phyloP scores from a whole-genome alignment of 30 jellyfish, hydroid and myxozoan species.

The Haliclystus octoradiatus region DNA sequence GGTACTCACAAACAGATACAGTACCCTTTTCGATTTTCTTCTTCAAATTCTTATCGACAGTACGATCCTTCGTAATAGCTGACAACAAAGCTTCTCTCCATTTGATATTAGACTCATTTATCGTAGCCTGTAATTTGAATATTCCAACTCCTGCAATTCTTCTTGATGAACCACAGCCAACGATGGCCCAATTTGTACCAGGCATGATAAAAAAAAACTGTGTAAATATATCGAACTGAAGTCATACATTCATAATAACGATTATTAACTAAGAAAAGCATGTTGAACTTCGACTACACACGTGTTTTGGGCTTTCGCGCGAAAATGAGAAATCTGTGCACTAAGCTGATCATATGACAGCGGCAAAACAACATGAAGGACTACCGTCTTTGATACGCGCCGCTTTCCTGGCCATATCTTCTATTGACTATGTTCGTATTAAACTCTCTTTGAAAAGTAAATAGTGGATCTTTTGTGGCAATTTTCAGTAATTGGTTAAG shows the following conservation, averaged over 20 bases:
- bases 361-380: neutral
- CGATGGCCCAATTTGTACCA: conserved; percentile 24
- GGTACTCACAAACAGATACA: conserved; percentile 10
- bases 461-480: no score
- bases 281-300: no score
- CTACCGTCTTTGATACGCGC: neutral
- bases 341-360: neutral
- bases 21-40: conserved; percentile 13
- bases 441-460: no score
- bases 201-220: conserved; percentile 14
- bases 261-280: neutral
- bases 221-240: conserved; percentile 6
- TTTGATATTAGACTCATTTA: neutral
- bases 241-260: no score
- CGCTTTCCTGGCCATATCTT: neutral
- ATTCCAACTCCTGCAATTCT: conserved; percentile 23
- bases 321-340: neutral
- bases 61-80: conserved; percentile 8
- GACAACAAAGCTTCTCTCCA: conserved; percentile 14
- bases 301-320: no score
- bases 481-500: no score
- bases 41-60: conserved; percentile 3
- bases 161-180: conserved; percentile 24
- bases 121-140: conserved; percentile 12
- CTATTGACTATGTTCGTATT: conserved; percentile 1